Percentiles rank a stretch among this genome's conserved stretches.
Conservation (phyloP, 2,888 invertebrate genomes). For the Synergus laeviventris region DNA sequence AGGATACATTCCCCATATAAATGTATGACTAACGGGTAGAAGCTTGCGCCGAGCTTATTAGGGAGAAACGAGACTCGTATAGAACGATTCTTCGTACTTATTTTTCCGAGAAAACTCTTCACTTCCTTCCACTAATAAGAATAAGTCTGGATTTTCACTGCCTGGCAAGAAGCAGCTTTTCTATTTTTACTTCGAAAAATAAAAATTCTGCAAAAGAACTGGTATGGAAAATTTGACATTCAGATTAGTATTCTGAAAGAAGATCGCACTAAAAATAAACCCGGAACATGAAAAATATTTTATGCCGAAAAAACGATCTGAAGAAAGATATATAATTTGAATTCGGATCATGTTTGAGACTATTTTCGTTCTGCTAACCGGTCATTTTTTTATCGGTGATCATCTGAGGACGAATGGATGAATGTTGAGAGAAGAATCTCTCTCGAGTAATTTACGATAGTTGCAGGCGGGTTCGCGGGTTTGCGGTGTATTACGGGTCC, state of each 20-base stretch:
- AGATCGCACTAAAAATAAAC: neutral
- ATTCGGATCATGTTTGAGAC: conserved; percentile 7
- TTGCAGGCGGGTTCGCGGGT: conserved; percentile 61
- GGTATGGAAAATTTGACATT: neutral
- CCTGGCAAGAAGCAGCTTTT: neutral
- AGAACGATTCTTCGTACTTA: conserved; percentile 53
- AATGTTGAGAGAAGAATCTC: conserved; percentile 39
- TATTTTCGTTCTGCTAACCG: conserved; percentile 2
- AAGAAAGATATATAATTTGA: neutral
- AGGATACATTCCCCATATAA: conserved; percentile 69
- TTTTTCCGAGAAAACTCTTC: conserved; percentile 42
- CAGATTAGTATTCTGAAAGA: conserved; percentile 3
- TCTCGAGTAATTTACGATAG: conserved; percentile 61
- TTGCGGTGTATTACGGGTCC: conserved; percentile 63
- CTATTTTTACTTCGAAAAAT: neutral
- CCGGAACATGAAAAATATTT: neutral
- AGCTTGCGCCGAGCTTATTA: conserved; percentile 63
- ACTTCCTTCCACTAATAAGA: conserved; percentile 36
- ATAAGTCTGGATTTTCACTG: conserved; percentile 34
- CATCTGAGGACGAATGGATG: conserved; percentile 15
- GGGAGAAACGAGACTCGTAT: conserved; percentile 59
- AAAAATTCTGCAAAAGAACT: neutral
- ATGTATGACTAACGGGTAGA: conserved; percentile 71
- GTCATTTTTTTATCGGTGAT: conserved; percentile 26
- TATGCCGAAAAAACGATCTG: neutral